phyloP scores from a whole-genome alignment of 1,140 invertebrate genomes.

The Drosophila dunni region DNA sequence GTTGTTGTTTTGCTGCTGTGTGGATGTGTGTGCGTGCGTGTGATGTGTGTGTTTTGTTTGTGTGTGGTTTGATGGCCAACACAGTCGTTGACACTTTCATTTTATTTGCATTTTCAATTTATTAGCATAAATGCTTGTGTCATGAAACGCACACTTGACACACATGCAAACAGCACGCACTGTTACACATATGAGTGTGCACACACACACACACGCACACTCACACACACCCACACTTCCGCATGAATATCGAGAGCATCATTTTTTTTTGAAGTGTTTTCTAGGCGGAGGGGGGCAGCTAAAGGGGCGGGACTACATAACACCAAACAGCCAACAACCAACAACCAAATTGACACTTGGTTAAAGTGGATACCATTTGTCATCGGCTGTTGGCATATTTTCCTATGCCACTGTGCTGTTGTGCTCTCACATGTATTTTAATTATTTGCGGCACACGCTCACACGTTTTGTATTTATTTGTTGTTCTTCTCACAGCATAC shows the following conservation, averaged over 20 bases:
- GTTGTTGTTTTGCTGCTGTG: conserved; percentile 13
- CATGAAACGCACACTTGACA: conserved; percentile 74
- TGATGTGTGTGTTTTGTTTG: conserved; percentile 31
- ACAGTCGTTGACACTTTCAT: conserved; percentile 68
- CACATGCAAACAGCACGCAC: conserved; percentile 65
- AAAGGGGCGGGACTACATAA: conserved; percentile 31
- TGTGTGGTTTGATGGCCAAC: conserved; percentile 61
- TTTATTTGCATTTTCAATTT: conserved; percentile 83
- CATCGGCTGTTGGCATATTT: conserved; percentile 70
- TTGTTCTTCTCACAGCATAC: conserved; percentile 70
- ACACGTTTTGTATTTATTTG: conserved; percentile 42
- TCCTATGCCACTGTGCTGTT: conserved; percentile 49
- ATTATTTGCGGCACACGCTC: conserved; percentile 61
- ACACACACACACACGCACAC: conserved; percentile 23
- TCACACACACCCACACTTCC: conserved; percentile 6
- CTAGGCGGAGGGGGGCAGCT: neutral
- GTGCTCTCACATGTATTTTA: conserved; percentile 58
- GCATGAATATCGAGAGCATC: conserved; percentile 52
- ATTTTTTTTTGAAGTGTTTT: conserved; percentile 4
- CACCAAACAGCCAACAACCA: conserved; percentile 49
- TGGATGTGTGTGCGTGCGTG: conserved; percentile 27
- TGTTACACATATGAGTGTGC: conserved; percentile 14
- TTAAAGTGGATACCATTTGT: conserved; percentile 77
- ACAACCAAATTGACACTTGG: conserved; percentile 76
- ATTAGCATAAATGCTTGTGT: conserved; percentile 79